Base-by-base conservation (phyloP, 2,113 vertebrate genomes). In the Microtus oregoni region DNA sequence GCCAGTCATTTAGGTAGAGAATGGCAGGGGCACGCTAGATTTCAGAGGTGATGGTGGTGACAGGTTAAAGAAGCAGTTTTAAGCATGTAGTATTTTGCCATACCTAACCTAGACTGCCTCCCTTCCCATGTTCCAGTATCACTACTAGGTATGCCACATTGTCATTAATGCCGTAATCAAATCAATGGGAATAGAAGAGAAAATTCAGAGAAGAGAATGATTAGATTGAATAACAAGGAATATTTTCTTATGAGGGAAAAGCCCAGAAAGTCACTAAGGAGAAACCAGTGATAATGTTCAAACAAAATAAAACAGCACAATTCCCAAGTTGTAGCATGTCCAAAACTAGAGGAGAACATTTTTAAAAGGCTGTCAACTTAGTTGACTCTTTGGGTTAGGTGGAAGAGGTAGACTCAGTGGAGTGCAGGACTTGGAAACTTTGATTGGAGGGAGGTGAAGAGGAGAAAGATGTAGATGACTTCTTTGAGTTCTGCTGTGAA, bases 401-500 rank as follows among this genome's bases (percentile, higher is more conserved):
- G 61, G 63, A 89, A 52, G 24, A 75, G 13, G 26, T 89, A 93
- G 88, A 47, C 86, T 91, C 61, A 72, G 73, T 89, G 41, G 75
- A 58, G 19, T 65, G 1, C 19, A 75, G 90, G 14, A 35, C 77
- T 92, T 92, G 77, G 44, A 75, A 85, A 76, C 85, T 14, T 63
- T 73, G 76, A 85, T 24, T 28, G 90, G 70, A 63, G 28, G 22
- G 32, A 65, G 50, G 7, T 68, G 47, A 68, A 91, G 38, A 82
- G 30, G 28, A 87, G 68, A 82, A 12, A 28, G 28, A 0, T 44
- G 35, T 20, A 35, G 86, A 76, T 19, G 32, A 28, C 50, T 65
- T 93, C n/a, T 61, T 52, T 30, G 50, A 91, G 77, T 83, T 92
- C 94, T 68, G 24, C 63, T 65, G n/a, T 81, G 65, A 88, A 86